Base-by-base conservation (phyloP, 2,888 invertebrate genomes). In the Tenodera sinensis region DNA sequence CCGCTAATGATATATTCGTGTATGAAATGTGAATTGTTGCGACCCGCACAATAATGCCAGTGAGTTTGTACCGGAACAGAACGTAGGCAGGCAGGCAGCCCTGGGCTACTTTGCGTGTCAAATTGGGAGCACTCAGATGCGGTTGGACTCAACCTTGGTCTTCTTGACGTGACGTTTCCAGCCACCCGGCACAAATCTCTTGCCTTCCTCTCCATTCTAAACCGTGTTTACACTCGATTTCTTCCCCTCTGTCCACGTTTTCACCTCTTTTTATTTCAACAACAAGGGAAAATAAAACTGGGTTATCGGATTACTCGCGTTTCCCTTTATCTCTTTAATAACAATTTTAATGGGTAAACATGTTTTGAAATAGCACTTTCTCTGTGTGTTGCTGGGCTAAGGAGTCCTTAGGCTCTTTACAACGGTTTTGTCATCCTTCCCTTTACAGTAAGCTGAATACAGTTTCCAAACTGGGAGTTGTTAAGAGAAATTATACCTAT, bases 111-210 rank as follows among this genome's bases (percentile, higher is more conserved):
- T 87, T 87, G 87, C 87, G 87, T 87, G 82, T 83, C 83, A 83
- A 87, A 87, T 87, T 87, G 87, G 30, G 42, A 87, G 87, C 14
- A 42, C 42, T 83, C 87, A 83, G 87, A 87, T 34, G 87, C 87
- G 87, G 87, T 42, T 83, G 87, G 54, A 20, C 20, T 71, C 54
- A 71, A 20, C 54, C 54, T 71, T 71, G 54, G 54, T 71, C 54
- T n/a, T n/a, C n/a, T 20, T 71, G 54, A 71, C 54, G 54, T 71
- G 54, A 71, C 54, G 54, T 71, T 71, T 71, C 54, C 54, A 71
- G 54, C 54, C 54, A 71, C 54, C 54, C 54, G 54, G 54, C 54
- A 71, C 54, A 71, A 71, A 71, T 71, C 54, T 71, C 54, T 20
- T 71, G 15, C 54, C 54, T 71, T 71, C 54, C 54, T 20, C 54